Evolutionary conservation across 2,888 invertebrate species (phyloP).

Genomic region (Drosophila hamatofila): DNA sequence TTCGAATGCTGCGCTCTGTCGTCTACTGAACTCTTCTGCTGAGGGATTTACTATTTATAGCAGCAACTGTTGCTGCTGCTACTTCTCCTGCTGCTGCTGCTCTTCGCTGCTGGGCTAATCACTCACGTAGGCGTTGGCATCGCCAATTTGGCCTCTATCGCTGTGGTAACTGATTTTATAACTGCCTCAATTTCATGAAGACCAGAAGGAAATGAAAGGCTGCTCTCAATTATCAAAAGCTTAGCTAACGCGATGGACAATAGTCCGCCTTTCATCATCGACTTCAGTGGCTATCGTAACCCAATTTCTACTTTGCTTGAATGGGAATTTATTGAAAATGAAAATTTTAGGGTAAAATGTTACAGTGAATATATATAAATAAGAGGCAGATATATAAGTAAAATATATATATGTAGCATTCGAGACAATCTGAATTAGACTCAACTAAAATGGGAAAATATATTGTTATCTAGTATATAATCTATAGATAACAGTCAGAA

Average conservation of each 20-base stretch:
- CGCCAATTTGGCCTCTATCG: conserved; percentile 49
- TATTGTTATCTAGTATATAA: too few relatives aligned
- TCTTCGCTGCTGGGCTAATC: conserved; percentile 31
- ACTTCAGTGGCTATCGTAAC: conserved; percentile 19
- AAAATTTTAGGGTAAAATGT: not conserved
- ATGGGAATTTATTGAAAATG: not conserved
- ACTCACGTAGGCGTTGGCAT: conserved; percentile 60
- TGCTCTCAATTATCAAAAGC: conserved; percentile 14
- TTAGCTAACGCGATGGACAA: conserved; percentile 8
- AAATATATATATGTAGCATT: too few relatives aligned
- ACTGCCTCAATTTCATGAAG: conserved; percentile 37
- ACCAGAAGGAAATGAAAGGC: conserved; percentile 73
- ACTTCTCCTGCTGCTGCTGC: not conserved
- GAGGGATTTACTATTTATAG: conserved; percentile 67
- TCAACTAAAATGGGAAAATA: too few relatives aligned
- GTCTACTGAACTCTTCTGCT: conserved; percentile 35
- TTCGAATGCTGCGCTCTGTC: conserved; percentile 8
- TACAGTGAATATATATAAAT: not conserved
- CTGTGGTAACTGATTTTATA: conserved; percentile 31
- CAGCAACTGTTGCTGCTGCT: not conserved
- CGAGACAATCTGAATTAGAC: too few relatives aligned
- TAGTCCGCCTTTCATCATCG: conserved; percentile 28
- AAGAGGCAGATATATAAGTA: not conserved
- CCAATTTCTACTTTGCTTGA: conserved; percentile 8
- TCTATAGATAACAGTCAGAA: too few relatives aligned